Conservation (phyloP, 2,797 vertebrate genomes). For the Bufotes viridis region DNA sequence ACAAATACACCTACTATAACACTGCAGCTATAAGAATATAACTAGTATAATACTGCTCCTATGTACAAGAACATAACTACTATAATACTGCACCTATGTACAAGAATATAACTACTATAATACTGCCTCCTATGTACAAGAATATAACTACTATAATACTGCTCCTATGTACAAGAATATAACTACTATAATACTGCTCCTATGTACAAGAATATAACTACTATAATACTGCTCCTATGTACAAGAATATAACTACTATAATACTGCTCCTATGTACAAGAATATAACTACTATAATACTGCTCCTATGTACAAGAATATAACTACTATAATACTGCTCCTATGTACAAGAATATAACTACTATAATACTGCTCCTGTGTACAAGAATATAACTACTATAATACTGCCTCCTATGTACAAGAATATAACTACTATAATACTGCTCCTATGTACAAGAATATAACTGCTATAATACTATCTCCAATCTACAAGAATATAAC, state of each 20-base stretch:
- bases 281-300: neutral
- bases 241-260: neutral
- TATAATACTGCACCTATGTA: neutral
- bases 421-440: too few species aligned
- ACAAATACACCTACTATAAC: too few species aligned
- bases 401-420: too few species aligned
- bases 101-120: neutral
- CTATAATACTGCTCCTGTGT: too few species aligned
- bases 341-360: too few species aligned
- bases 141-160: neutral
- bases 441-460: too few species aligned
- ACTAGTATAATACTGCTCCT: neutral
- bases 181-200: neutral
- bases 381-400: too few species aligned
- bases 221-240: neutral
- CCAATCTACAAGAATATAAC: too few species aligned
- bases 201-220: neutral
- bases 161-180: neutral
- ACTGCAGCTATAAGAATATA: neutral
- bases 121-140: neutral
- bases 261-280: neutral
- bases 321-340: too few species aligned
- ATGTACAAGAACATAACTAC: neutral
- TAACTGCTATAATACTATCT: too few species aligned
- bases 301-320: too few species aligned